Base-by-base conservation (phyloP, 1,140 invertebrate genomes). In the Euura lappo region DNA sequence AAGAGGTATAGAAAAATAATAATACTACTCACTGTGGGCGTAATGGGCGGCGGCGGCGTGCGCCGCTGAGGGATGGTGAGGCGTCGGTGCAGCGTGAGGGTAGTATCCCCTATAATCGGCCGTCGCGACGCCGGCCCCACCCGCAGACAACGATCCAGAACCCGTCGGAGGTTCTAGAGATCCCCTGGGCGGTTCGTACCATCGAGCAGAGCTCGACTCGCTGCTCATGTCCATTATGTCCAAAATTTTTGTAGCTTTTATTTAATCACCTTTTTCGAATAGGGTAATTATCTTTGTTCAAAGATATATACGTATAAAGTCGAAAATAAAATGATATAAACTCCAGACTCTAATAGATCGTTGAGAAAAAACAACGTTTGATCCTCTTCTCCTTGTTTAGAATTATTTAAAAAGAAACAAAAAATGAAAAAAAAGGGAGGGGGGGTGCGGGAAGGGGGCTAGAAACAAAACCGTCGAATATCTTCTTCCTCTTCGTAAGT, bases 191-290 rank as follows among this genome's bases (percentile, higher is more conserved):
- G 85, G 85, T 77, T 87, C 87, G 79, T 88, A 88, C 87, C 87
- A 88, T 75, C 86, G 83, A 71, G 85, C 83, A 78, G 87, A 80
- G 75, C 84, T 88, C 76, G 85, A 87, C 80, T 87, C 86, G 82
- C 87, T 88, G 81, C 85, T 87, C 87, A 87, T 88, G 81, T 88
- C 87, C 87, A 88, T 87, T 79, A 77, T 85, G 80, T 79, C 80
- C 77, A 78, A 78, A 82, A 82, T 83, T 78, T 81, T 81, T 77
- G 71, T 72, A 71, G 69, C 71, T 73, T 60, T 80, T 76, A 66
- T 73, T 69, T 47, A 47, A 71, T 28, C 74, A 64, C 73, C 73
- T 71, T 67, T 42, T 67, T 11, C 69, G 3, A 42, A 68, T 71
- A 69, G 73, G 71, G 68, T 60, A 8, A 60, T n/a, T 8, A 60